Evolutionary conservation across 2,888 invertebrate genomes (phyloP), one percentile per base, ranked within the genome.

Genomic region (Himalopsyche kuldschensis): DNA sequence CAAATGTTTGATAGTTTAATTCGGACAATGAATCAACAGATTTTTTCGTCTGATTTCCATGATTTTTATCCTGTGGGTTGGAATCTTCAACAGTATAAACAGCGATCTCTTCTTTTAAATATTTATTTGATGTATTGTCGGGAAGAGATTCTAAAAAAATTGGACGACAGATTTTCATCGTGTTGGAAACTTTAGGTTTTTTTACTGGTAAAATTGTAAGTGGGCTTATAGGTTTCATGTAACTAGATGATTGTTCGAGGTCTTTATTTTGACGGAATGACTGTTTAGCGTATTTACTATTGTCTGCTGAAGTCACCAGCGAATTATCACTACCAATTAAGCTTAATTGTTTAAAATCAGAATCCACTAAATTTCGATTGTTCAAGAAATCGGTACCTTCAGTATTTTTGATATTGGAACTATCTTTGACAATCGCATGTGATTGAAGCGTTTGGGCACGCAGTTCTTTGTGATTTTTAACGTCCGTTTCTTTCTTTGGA

Each of bases 401-500:
- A n/a, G 10, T 55, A 55, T 10, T 55, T 24, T n/a, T n/a, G 1
- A 20, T 24, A 55, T 75, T 5, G 5, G 75, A 27, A 75, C 6
- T 32, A 30, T 75, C n/a, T 88, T 88, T 91, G 91, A 15, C 91
- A n/a, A n/a, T 4, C 6, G 69, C 8, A 15, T 69, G 69, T 91
- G 91, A 87, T 0, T 91, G 91, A 79, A 91, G 88, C 86, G 91
- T 91, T 84, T 91, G 88, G 20, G 91, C 91, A 87, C 91, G 88
- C 0, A 88, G 91, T 1, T 91, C 91, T 87, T 91, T 90, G 78
- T 91, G 90, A 30, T 89, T 91, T 78, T 91, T 88, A 8, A 91
- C 91, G 86, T 90, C 90, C 0, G 91, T 90, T 89, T 91, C 91
- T 87, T 91, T 91, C 87, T 91, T 91, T 5, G 91, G 91, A 3